Evolutionary conservation across 2,797 vertebrate genomes (phyloP), one percentile per base, ranked within the genome.

Genomic region (Crypturellus tataupa): DNA sequence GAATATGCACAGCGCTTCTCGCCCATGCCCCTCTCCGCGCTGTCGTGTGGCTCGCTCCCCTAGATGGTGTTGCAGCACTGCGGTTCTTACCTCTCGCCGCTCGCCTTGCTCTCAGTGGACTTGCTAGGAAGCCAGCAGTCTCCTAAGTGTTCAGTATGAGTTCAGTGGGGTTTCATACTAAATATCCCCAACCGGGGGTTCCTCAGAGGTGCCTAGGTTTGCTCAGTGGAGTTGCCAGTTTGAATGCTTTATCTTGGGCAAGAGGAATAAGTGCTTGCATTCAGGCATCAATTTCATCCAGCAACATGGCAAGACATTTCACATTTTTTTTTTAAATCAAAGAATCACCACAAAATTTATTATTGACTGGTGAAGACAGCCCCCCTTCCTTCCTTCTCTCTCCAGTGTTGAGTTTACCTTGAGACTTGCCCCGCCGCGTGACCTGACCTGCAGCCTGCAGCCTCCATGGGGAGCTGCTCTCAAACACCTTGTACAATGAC

Each of bases 121-220:
- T 16, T 8, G 21, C 24, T 33, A 6, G 19, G 13, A n/a, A 73
- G 16, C 1, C 29, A n/a, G 21, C n/a, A 23, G 1, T 14, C 16
- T 4, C 37, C 25, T 39, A 4, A 65, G 47, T 21, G 21, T 12
- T 49, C 21, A 12, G 21, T 29, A 94, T 84, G 68, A 68, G 35
- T 20, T 65, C 93, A 80, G 91, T 91, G 80, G 94, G 97, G 44
- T 95, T 97, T 93, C 53, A 24, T 13, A 49, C 96, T 35, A 60
- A 69, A 44, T 73, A 85, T 59, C 96, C 95, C 56, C 96, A 82
- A 70, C 88, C 93, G 97, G 84, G 97, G 97, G 53, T 79, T 70
- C 46, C 18, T 21, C 53, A 59, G 35, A 87, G 35, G 19, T 33
- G 31, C 9, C 17, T 47, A 9, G 1, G 6, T 76, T 31, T 71